Evolutionary conservation across 2,797 vertebrate genomes (phyloP), one percentile per base, ranked within the genome.

Genomic region (Aeoliscus strigatus): DNA sequence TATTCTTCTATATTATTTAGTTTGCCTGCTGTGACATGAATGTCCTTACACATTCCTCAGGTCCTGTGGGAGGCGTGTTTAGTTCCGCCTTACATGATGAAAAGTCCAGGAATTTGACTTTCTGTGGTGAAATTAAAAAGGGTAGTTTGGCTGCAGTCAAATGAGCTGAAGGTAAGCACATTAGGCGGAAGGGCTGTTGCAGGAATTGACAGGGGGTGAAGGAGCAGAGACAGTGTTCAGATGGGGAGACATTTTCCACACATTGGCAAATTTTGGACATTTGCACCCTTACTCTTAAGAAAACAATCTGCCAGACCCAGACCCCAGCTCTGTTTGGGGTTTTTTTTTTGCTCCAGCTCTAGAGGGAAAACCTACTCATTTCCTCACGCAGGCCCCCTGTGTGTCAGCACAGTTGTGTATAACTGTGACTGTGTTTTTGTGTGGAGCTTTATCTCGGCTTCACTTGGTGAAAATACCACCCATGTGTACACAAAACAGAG

Each of bases 271-370:
- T 79, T 78, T 66, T 62, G 54, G 60, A 74, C 58, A 27, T 80
- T 82, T 82, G 51, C 70, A 75, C 70, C 44, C 79, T 77, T 67
- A 45, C 66, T 57, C 72, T 77, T 70, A 79, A 60, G 63, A 78
- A 80, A 84, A 82, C 80, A 83, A 66, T 72, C 73, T 57, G 53
- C 42, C 51, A 47, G 72, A 62, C 9, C 59, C 66, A 72, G 61
- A 60, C 51, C 47, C 43, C n/a, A 10, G 12, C 43, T 47, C 56
- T 77, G 60, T 73, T 75, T 75, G 69, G 70, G n/a, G n/a, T n/a
- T n/a, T n/a, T n/a, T n/a, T 51, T 70, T 80, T 67, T 46, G 66
- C 60, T 45, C 38, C 23, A 30, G 44, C 26, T 72, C 51, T 51
- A 60, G 57, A 68, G 70, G 73, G 67, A 66, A 76, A 75, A 55